phyloP scores from a whole-genome alignment of 2,888 invertebrate genomes.

The Aphodius sticticus region DNA sequence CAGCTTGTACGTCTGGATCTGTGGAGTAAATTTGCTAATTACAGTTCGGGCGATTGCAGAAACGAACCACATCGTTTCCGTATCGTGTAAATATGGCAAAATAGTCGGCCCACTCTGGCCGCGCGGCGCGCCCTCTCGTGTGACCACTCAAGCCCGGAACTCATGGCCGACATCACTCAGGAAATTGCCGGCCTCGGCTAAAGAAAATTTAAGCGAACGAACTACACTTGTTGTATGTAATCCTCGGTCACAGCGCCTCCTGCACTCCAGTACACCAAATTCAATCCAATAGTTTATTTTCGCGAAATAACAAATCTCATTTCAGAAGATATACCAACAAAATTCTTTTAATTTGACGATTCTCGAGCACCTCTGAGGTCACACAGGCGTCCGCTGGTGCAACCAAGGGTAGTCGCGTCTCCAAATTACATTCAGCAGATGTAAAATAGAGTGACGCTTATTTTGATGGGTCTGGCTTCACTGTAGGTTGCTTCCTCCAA shows the following conservation, averaged over 20 bases:
- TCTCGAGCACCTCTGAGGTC: no score
- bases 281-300: background rate
- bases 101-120: background rate
- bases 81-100: background rate
- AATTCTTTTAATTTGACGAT: no score
- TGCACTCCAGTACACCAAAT: background rate
- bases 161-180: slow-evolving; percentile 4
- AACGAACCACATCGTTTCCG: background rate
- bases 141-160: slow-evolving; percentile 4
- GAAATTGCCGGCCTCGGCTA: background rate
- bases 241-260: background rate
- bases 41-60: background rate
- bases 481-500: no score
- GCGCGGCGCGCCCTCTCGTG: background rate
- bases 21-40: background rate
- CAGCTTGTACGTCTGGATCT: background rate
- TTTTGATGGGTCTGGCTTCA: no score
- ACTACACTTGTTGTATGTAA: background rate
- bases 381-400: no score
- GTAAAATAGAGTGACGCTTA: no score
- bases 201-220: background rate
- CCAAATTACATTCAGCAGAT: no score
- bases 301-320: background rate
- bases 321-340: background rate
- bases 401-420: no score